Percentiles rank a stretch among this genome's conserved stretches.
Conservation (phyloP, 2,888 invertebrate genomes). For the Ametastegia equiseti region DNA sequence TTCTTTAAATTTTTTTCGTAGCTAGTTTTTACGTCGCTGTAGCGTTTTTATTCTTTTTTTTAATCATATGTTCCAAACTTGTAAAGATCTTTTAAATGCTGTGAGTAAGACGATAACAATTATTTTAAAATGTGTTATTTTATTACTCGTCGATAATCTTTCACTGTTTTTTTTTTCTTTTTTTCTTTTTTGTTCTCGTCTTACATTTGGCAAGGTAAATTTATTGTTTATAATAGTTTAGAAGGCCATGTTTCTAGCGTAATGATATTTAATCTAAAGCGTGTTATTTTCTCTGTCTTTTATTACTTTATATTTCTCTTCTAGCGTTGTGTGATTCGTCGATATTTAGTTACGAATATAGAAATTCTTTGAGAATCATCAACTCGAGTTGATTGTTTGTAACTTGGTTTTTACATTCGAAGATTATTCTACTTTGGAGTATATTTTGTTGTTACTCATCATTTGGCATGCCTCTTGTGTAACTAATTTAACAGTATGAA, state of each 20-base stretch:
- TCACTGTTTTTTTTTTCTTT: slow-evolving; percentile 57
- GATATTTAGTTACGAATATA: background rate
- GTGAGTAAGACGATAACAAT: slow-evolving; percentile 22
- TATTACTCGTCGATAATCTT: too few relatives aligned
- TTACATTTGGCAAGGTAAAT: background rate
- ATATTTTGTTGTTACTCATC: slow-evolving; percentile 36
- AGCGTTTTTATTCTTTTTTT: background rate
- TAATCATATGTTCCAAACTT: slow-evolving; percentile 56
- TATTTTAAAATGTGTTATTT: slow-evolving; percentile 51
- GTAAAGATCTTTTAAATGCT: slow-evolving; percentile 38
- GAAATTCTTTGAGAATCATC: background rate
- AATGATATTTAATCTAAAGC: background rate
- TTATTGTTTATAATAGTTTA: slow-evolving; percentile 14
- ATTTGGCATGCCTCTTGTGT: slow-evolving; percentile 58
- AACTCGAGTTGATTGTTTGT: background rate
- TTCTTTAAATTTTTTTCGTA: slow-evolving; percentile 47
- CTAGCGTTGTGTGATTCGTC: background rate
- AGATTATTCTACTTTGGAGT: background rate
- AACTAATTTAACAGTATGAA: slow-evolving; percentile 56
- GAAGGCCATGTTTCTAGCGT: background rate
- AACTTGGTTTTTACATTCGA: background rate
- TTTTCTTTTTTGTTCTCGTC: slow-evolving; percentile 49
- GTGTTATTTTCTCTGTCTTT: background rate
- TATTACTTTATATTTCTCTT: slow-evolving; percentile 2
- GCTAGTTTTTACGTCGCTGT: slow-evolving; percentile 7